These are phyloP conservation scores for Vidua chalybeata DNA, from an alignment of 2,113 vertebrate genomes.

Conservation along the genomic window DNA sequence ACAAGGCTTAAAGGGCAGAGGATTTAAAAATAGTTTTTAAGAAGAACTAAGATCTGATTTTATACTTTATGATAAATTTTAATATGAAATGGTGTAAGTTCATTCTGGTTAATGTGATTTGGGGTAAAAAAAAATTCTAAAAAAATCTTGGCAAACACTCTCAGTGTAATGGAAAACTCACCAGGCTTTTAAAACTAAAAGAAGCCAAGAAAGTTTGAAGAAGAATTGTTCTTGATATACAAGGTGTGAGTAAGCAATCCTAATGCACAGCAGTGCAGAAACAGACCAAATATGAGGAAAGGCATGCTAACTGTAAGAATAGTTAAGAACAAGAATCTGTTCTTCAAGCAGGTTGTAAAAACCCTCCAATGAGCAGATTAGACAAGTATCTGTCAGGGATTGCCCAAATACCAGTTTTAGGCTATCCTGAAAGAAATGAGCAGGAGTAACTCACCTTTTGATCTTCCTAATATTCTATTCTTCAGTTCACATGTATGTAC, in stretches of 20 bases:
- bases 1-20: background rate
- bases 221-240: rapidly evolving
- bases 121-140: background rate
- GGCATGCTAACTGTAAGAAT: background rate
- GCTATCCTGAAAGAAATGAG: background rate
- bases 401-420: background rate
- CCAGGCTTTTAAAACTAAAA: background rate
- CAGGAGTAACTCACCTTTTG: background rate
- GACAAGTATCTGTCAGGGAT: background rate
- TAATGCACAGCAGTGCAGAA: background rate
- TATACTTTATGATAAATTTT: background rate
- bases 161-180: background rate
- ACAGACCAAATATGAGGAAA: background rate
- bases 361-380: background rate
- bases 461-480: background rate
- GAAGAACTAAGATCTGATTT: background rate
- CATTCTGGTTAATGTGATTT: background rate
- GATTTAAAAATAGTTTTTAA: background rate
- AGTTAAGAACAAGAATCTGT: background rate
- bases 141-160: background rate
- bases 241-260: background rate
- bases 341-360: background rate
- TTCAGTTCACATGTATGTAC: background rate
- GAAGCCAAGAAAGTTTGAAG: background rate
- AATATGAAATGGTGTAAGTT: background rate